Evolutionary conservation across 35 echinoderm and acorn worm species (phyloP), one percentile per base, ranked within the genome.

Genomic region (Holothuria glaberrima): DNA sequence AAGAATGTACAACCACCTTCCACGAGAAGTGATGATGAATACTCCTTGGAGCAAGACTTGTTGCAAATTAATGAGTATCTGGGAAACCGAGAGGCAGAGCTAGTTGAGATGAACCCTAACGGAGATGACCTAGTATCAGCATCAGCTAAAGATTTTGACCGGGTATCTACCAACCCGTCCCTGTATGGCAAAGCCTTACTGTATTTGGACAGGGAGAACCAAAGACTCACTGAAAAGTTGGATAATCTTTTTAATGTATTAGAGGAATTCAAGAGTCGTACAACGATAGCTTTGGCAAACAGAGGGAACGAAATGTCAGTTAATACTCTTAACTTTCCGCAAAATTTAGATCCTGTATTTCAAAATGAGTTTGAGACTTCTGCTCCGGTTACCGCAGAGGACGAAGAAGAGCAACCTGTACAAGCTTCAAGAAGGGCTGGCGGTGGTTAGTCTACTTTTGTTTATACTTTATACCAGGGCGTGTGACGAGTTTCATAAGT

Each of bases 101-200:
- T 84, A 3, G 80, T 84, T 34, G 54, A 48, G 24, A 24, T 84
- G 29, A 84, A 84, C 30, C 80, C 80, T 30, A 61, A 84, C 36
- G 80, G 80, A 26, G 80, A 84, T 41, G 80, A 61, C 9, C 28
- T 84, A 10, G 54, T 84, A 30, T 19, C 27, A 26, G 80, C 80
- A 20, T 59, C 80, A 6, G 80, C 80, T 22, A 29, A 84, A 26
- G 80, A 84, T 63, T 84, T 84, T 32, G 56, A 84, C 12, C 48
- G 80, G n/a, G 80, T 84, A 20, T 84, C 57, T 38, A 62, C 80
- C 13, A 61, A 61, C 57, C 80, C 80, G 13, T 84, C 80, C 6
- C 24, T 84, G 26, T 84, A 84, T 18, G 80, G 80, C 20, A 84
- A 84, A 84, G 80, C 80, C 58, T 36, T 84, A n/a, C 57, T 84